Base-by-base conservation (phyloP, 2,888 invertebrate species). In the Drosophila demipolita region DNA sequence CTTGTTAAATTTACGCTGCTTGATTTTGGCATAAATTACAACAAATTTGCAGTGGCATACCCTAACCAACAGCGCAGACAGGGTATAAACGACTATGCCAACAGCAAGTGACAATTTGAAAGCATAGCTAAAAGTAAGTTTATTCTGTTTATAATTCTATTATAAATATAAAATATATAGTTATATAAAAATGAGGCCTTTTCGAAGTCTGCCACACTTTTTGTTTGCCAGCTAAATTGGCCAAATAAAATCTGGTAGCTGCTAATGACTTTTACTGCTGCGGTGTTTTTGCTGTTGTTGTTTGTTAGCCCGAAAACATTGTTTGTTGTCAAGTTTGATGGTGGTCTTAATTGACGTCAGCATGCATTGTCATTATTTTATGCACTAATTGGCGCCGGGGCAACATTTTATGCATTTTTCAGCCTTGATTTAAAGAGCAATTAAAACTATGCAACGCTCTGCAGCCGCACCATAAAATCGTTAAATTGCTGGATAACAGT, bases 351-450 rank as follows among this genome's bases (percentile, higher is more conserved):
- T 81, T 81, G 78, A 78, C 71, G 73, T 62, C 58, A 78, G 69
- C 75, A 78, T 66, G 82, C 68, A 78, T 62, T 75, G 60, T 48
- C 66, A 68, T 81, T 81, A 81, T 74, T 70, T 65, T 57, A 50
- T 71, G 67, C 65, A 68, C 72, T 78, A 81, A 80, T 80, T 80
- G 80, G 72, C 57, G 63, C 53, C 26, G 33, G 71, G 54, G 29
- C 57, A 52, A 29, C 65, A 60, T 58, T 76, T 55, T 63, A 54
- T 50, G 42, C 36, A 52, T 50, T 52, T 50, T 45, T n/a, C 59
- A 55, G 26, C 40, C 64, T 79, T 82, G 82, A 82, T 82, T 81
- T 73, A 81, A 82, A 78, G 65, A 49, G 45, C 78, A 81, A 78
- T 80, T 81, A 78, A 70, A 68, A 33, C n/a, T 73, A 62, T 55